Base-by-base conservation (phyloP, 2,113 vertebrate genomes). In the Hemiprocne comata region DNA sequence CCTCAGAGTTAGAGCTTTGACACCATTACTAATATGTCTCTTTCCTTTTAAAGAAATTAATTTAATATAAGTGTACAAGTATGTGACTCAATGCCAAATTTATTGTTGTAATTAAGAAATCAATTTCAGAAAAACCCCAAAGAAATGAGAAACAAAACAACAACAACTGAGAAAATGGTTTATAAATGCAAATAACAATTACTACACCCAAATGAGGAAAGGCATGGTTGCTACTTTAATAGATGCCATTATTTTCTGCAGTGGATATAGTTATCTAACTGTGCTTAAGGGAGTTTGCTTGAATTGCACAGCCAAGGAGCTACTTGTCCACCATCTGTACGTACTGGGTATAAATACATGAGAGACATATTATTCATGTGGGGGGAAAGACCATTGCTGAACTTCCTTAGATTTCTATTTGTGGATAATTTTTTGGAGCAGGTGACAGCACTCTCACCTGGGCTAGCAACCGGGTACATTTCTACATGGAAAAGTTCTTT, bases 11-110 rank as follows among this genome's bases (percentile, higher is more conserved):
- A 28, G 12, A 84, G 17, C 34, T 73, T 16, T 54, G 67, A 44
- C 18, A 21, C 3, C 1, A 0, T 25, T n/a, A 33, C 18, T 60
- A 44, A 51, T 17, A 14, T 1, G 12, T 17, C 8, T 67, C 8
- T 55, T 80, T 83, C 9, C 15, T 62, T 77, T 33, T 40, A 55
- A 81, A 55, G 28, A 40, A 34, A 51, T 69, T 13, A 50, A 2
- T 29, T 66, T 51, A n/a, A 46, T 38, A 8, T 8, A n/a, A n/a
- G 6, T 8, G 5, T 42, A n/a, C 25, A 51, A 33, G 44, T 19
- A 26, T 50, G 34, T 36, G 34, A n/a, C 36, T 24, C 6, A 69
- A 46, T 36, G 18, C 9, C 21, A 9, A 60, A 14, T 28, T 67
- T 61, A 36, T 40, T 66, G 31, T 26, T 65, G 33, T n/a, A 34